A percentile compares a stretch with the other conserved stretches of the same genome.
Conservation (phyloP, 2,888 invertebrate genomes). For the Erebia ligea region DNA sequence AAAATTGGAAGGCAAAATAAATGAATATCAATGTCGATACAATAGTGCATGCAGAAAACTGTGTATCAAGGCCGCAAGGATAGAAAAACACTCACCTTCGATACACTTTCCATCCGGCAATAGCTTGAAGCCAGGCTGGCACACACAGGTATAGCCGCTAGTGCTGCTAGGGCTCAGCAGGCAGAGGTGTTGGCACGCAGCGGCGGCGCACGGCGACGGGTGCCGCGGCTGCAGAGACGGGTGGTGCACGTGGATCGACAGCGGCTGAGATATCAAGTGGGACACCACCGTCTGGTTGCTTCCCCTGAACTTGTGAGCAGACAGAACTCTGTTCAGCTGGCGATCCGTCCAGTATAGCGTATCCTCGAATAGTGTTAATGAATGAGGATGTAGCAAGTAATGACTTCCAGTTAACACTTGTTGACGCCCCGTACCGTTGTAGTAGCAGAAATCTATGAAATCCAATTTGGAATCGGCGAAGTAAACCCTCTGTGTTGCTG, state of each 20-base stretch:
- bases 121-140: slow-evolving; percentile 93
- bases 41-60: too few species aligned
- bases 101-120: slow-evolving; percentile 87
- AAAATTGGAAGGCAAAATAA: too few species aligned
- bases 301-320: slow-evolving; percentile 96
- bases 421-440: slow-evolving; percentile 95
- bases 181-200: slow-evolving; percentile 94
- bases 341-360: slow-evolving; percentile 98
- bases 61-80: background rate
- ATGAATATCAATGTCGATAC: too few species aligned
- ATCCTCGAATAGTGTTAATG: slow-evolving; percentile 97
- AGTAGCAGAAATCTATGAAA: slow-evolving; percentile 98
- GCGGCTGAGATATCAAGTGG: slow-evolving; percentile 96
- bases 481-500: slow-evolving; percentile 95
- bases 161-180: slow-evolving; percentile 90
- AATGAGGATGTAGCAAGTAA: slow-evolving; percentile 97
- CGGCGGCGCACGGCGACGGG: slow-evolving; percentile 88
- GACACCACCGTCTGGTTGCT: slow-evolving; percentile 96
- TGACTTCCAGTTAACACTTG: slow-evolving; percentile 95
- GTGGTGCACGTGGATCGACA: slow-evolving; percentile 98
- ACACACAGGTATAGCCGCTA: slow-evolving; percentile 93
- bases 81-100: slow-evolving; percentile 74
- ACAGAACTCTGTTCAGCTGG: slow-evolving; percentile 94
- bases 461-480: slow-evolving; percentile 99
- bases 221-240: slow-evolving; percentile 94